phyloP scores from a whole-genome alignment of 2,797 vertebrate genomes.

The Ibycter americanus region DNA sequence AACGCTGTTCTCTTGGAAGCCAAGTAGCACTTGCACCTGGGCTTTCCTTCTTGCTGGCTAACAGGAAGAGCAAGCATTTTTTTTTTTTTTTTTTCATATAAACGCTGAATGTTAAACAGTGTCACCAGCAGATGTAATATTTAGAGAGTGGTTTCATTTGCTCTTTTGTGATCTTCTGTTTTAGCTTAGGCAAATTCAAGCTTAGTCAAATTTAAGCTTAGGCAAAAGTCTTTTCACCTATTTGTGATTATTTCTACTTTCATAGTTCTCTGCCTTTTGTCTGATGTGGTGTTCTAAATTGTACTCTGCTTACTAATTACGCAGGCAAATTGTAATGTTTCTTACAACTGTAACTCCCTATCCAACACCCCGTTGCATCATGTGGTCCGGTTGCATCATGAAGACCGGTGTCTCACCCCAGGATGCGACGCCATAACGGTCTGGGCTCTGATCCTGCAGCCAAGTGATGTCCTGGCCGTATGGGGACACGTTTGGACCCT shows the following conservation, averaged over 20 bases:
- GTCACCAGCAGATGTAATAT: not conserved
- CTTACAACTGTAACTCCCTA: not conserved
- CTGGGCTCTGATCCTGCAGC: not conserved
- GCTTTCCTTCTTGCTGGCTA: not conserved
- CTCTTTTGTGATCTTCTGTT: not conserved
- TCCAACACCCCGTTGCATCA: accelerated
- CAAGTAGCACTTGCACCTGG: not conserved
- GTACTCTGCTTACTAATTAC: not conserved
- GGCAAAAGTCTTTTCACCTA: not conserved
- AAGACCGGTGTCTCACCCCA: not conserved
- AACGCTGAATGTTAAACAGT: conserved; percentile 7
- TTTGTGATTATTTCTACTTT: not conserved
- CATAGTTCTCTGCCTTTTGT: not conserved
- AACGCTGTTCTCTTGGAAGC: not conserved
- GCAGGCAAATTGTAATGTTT: not conserved
- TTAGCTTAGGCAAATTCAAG: not conserved
- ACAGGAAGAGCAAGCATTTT: not conserved
- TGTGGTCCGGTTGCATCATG: too few species aligned
- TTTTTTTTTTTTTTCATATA: accelerated
- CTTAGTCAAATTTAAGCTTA: not conserved
- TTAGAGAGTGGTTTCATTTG: not conserved
- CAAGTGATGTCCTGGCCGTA: accelerated
- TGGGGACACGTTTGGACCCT: not conserved
- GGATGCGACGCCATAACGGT: accelerated
- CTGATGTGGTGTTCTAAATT: not conserved